Base-by-base conservation (phyloP, 2,888 invertebrate genomes). In the Poecilus cupreus region DNA sequence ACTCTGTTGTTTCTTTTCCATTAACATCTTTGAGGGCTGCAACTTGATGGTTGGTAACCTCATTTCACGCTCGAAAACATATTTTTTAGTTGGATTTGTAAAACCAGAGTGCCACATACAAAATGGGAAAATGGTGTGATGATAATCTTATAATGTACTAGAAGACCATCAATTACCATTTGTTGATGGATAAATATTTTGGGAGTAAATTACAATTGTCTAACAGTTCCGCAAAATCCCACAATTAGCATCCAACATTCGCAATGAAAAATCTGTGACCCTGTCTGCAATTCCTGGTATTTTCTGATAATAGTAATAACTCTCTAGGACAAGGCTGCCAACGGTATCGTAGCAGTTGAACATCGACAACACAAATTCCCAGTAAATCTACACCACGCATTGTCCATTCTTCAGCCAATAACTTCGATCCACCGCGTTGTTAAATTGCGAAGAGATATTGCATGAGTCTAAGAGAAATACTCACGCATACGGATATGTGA, bases 311-410 rank as follows among this genome's bases (percentile, higher is more conserved):
- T 43, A 43, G 43, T 43, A 43, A 43, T 43, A 43, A 43, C 8
- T 43, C 60, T 60, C 60, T 60, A 24, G 60, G 60, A 60, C 60
- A 60, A 60, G 60, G 60, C 26, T 60, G 60, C 60, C 54, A 60
- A 60, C 60, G 26, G 26, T 60, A 26, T 60, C 60, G 20, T 43
- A 43, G n/a, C 43, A 43, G 43, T 43, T 13, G 43, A 43, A 43
- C 43, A 43, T 43, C n/a, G 43, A 13, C 43, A 6, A 43, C 1
- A 43, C 1, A 43, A 11, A n/a, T 43, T 43, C 43, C 43, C 43
- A 43, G 43, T 43, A 43, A 11, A 43, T 43, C 43, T 43, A 43
- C 43, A 43, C 43, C 43, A 43, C n/a, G 43, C 43, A 43, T 43
- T 43, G 43, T 43, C 43, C 43, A 43, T 43, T 43, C 43, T 43